These are phyloP conservation scores for Novumbra hubbsi DNA, from an alignment of 2,797 vertebrate species.

Conservation along the genomic window DNA sequence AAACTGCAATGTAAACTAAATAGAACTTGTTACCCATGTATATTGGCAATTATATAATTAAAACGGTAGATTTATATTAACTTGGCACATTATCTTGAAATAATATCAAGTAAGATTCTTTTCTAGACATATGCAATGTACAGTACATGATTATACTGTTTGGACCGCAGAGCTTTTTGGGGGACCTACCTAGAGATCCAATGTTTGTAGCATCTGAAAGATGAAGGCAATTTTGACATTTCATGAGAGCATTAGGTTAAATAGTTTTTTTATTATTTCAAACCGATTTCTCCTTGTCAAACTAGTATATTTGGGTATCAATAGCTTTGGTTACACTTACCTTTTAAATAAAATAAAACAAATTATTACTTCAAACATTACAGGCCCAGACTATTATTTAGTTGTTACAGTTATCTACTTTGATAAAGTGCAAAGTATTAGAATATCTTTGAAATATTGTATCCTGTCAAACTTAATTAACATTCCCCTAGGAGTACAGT, in stretches of 20 bases:
- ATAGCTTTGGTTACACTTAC: background rate
- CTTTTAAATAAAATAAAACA: background rate
- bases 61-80: background rate
- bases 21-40: background rate
- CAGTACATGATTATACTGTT: background rate
- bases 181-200: background rate
- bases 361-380: background rate
- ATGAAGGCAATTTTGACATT: background rate
- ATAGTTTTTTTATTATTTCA: too few relatives aligned
- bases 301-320: background rate
- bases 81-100: background rate
- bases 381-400: background rate
- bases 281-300: background rate
- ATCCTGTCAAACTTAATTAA: background rate
- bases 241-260: too few relatives aligned
- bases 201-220: background rate
- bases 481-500: background rate
- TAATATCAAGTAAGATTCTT: background rate
- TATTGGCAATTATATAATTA: background rate
- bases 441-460: background rate
- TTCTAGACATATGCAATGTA: background rate
- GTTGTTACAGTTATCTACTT: background rate
- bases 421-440: conserved; percentile 2
- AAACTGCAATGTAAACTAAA: background rate
- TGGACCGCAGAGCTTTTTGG: background rate